phyloP scores from a whole-genome alignment of 2,888 invertebrate species.

The Oxystoma pomonae region DNA sequence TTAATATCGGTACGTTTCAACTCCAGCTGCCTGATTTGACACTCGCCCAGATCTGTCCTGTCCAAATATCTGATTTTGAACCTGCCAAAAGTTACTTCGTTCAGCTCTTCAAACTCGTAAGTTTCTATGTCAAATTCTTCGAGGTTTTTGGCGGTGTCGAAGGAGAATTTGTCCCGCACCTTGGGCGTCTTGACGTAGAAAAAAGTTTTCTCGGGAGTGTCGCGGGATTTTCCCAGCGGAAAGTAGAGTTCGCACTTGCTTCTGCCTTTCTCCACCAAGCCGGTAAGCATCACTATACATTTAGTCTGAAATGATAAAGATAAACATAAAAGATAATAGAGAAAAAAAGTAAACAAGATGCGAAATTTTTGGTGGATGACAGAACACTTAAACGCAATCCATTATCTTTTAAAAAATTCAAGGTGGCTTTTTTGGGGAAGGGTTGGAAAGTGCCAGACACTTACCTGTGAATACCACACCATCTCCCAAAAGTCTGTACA shows the following conservation, averaged over 20 bases:
- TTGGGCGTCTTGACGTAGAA: conserved; percentile 41
- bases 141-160: conserved; percentile 33
- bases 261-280: conserved; percentile 77
- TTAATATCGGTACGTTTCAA: conserved; percentile 29
- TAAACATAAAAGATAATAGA: too few relatives aligned
- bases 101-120: conserved; percentile 41
- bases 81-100: conserved; percentile 40
- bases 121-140: conserved; percentile 39
- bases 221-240: conserved; percentile 52
- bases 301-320: conserved; percentile 44
- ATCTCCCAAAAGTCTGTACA: conserved; percentile 89
- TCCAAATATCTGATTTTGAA: conserved; percentile 38
- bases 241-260: conserved; percentile 89
- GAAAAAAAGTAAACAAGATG: too few relatives aligned
- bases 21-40: conserved; percentile 38
- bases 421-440: too few relatives aligned
- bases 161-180: conserved; percentile 44
- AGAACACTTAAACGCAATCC: too few relatives aligned
- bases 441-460: conserved; percentile 9
- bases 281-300: conserved; percentile 84
- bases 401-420: too few relatives aligned
- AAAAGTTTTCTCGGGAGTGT: conserved; percentile 35
- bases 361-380: too few relatives aligned
- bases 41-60: conserved; percentile 40
- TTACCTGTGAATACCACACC: conserved; percentile 54